Evolutionary conservation across 2,888 invertebrate genomes (phyloP).

Genomic region (Ectemnius lituratus): DNA sequence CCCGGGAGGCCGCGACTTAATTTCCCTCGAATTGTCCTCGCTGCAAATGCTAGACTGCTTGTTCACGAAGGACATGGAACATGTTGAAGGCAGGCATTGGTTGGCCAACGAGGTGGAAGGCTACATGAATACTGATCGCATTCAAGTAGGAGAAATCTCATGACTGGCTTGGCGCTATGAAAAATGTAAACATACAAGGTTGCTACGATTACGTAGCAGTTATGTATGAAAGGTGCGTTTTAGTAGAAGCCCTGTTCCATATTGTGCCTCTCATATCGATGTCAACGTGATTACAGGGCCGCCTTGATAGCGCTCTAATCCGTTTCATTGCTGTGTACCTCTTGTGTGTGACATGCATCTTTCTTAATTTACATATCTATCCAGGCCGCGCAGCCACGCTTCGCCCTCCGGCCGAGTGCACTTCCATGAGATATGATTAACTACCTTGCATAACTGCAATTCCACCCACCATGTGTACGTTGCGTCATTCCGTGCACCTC

Average conservation of each 20-base stretch:
- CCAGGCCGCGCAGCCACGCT: background rate
- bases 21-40: constrained; percentile 33
- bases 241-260: background rate
- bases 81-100: constrained; percentile 17
- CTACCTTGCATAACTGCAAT: constrained; percentile 5
- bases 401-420: no score
- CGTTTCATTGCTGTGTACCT: background rate
- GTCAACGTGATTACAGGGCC: background rate
- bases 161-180: no score
- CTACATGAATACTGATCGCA: no score
- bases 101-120: no score
- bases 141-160: no score
- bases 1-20: constrained; percentile 37
- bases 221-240: background rate
- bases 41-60: constrained; percentile 5
- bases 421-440: constrained; percentile 18
- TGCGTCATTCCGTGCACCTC: background rate
- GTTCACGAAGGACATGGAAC: constrained; percentile 9
- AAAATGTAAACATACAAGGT: no score
- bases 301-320: constrained; percentile 1
- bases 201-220: background rate
- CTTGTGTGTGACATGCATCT: constrained; percentile 2
- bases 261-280: background rate
- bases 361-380: constrained; percentile 16
- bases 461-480: background rate